Base-by-base conservation (phyloP, 2,888 invertebrate genomes). In the Erannis defoliaria region DNA sequence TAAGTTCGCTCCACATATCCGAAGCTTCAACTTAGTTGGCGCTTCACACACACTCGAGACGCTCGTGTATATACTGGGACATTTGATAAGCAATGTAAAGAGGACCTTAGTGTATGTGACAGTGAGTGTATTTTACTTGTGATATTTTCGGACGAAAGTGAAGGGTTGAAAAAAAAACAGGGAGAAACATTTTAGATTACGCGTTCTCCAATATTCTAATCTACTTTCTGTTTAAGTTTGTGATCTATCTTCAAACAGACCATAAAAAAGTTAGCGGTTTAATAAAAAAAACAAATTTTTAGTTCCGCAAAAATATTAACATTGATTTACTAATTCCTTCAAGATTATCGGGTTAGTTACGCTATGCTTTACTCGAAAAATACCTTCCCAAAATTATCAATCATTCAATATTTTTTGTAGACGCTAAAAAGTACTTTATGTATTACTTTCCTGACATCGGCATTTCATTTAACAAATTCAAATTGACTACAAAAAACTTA, bases 11-110 rank as follows among this genome's bases (percentile, higher is more conserved):
- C 51, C 40, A 59, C 58, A 59, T 48, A 12, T 14, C 2, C 53
- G 12, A 37, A 45, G 43, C 50, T 31, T n/a, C n/a, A 26, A 14
- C 49, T 60, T 60, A 60, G 60, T 60, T 21, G 50, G 31, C 5
- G 35, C n/a, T 6, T 18, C 43, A 37, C 55, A 38, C 55, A 60
- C 55, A 55, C 31, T 26, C 37, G 43, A 16, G n/a, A 16, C 60
- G 60, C 49, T 50, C 60, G 59, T 49, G 54, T 54, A 48, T 26
- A 5, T 9, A 31, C 40, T 19, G 12, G 9, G 21, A 21, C 10
- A n/a, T 1, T 5, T n/a, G 8, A 35, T 5, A 21, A 23, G 14
- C 5, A 21, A 37, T 26, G 40, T 38, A 43, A 50, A 29, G 19
- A 0, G 5, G 40, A 54, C 54, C 60, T 54, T 31, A 55, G 42